Percentiles rank a stretch among this genome's conserved stretches.
Evolutionary conservation across 2,797 vertebrate species (phyloP).

Genomic region (Hozukius guyotensis): DNA sequence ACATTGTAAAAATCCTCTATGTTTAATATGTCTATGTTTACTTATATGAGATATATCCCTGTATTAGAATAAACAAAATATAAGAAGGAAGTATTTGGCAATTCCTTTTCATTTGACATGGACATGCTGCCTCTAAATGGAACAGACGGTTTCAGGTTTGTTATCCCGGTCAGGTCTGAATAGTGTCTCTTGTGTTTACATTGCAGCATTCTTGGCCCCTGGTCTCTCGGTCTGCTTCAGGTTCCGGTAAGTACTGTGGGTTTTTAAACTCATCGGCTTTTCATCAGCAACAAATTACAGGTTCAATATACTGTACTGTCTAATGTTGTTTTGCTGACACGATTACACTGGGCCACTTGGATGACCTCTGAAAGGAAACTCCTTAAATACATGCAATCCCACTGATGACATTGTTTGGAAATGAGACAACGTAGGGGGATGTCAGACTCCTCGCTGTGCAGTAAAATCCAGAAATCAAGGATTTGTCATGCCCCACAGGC

Average conservation of each 20-base stretch:
- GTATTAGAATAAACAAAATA: background rate
- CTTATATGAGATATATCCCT: background rate
- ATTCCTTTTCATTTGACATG: background rate
- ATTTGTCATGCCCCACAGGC: conserved; percentile 45
- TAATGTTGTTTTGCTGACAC: conserved; percentile 42
- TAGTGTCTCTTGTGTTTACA: conserved; percentile 46
- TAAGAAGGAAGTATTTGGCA: background rate
- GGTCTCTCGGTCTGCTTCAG: background rate
- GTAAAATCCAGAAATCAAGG: conserved; percentile 51
- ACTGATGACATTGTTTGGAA: conserved; percentile 58
- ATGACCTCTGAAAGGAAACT: conserved; percentile 31
- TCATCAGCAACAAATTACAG: conserved; percentile 65
- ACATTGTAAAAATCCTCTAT: background rate
- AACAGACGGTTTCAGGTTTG: conserved; percentile 7
- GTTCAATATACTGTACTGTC: conserved; percentile 50
- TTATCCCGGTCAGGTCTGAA: conserved; percentile 20
- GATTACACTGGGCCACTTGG: conserved; percentile 17
- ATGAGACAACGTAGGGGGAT: conserved; percentile 37
- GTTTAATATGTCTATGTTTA: conserved; percentile 17
- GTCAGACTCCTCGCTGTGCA: conserved; percentile 18
- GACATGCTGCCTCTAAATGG: background rate
- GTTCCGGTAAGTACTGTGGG: conserved; percentile 44
- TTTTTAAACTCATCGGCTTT: conserved; percentile 62
- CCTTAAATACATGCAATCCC: conserved; percentile 30
- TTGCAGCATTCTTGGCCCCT: conserved; percentile 29